A percentile compares a stretch with the other conserved stretches of the same genome.
These are phyloP conservation scores for Ptilonorhynchus violaceus DNA, from an alignment of 2,113 vertebrate species.

Conservation along the genomic window DNA sequence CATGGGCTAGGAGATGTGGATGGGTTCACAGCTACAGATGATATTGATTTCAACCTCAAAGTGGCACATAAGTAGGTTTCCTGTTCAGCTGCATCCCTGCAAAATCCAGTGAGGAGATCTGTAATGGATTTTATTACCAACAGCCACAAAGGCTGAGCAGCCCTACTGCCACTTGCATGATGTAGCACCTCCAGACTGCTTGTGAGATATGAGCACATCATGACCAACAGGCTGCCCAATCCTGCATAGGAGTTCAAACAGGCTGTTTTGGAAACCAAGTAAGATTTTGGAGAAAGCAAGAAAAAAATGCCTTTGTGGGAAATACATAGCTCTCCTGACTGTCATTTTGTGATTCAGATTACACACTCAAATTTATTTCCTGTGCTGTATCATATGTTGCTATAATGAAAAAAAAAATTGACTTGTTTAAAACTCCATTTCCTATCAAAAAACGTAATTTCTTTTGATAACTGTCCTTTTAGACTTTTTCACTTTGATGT, in stretches of 20 bases:
- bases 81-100: not conserved
- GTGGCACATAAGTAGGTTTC: not conserved
- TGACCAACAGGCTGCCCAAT: not conserved
- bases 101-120: not conserved
- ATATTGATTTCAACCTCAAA: not conserved
- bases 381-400: accelerated
- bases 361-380: not conserved
- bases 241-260: accelerated
- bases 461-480: not conserved
- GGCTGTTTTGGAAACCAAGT: not conserved
- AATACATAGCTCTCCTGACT: not conserved
- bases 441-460: not conserved
- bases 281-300: not conserved
- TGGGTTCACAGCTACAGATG: not conserved
- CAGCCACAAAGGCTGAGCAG: not conserved
- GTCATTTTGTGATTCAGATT: not conserved
- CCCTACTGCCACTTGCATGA: accelerated
- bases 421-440: not conserved
- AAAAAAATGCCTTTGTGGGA: not conserved
- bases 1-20: not conserved
- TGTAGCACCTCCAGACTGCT: not conserved
- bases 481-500: not conserved
- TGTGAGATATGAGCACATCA: accelerated
- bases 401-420: not conserved
- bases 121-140: not conserved